phyloP scores from a whole-genome alignment of 2,797 vertebrate genomes.

The Hozukius guyotensis region DNA sequence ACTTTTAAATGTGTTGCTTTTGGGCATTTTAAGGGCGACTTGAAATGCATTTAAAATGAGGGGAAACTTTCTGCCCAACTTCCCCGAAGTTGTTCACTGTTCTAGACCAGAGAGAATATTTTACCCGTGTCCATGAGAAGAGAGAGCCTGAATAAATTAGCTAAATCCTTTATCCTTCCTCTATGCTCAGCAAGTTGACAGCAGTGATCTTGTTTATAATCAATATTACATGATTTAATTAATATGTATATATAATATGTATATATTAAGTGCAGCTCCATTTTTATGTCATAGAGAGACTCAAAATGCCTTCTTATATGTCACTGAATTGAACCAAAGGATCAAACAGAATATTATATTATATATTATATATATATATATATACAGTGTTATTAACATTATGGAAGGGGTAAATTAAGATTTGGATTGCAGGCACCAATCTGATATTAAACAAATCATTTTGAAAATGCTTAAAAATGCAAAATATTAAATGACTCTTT shows the following conservation, averaged over 20 bases:
- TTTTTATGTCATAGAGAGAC: slow-evolving; percentile 14
- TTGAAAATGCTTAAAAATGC: slow-evolving; percentile 3
- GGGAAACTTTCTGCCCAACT: slow-evolving; percentile 59
- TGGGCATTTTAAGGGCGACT: slow-evolving; percentile 56
- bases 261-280: slow-evolving; percentile 17
- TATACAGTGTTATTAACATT: slow-evolving; percentile 20
- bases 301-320: slow-evolving; percentile 33
- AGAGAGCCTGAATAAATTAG: slow-evolving; percentile 61
- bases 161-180: slow-evolving; percentile 62
- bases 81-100: slow-evolving; percentile 41
- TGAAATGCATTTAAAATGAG: slow-evolving; percentile 65
- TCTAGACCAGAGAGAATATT: slow-evolving; percentile 67
- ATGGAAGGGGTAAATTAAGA: slow-evolving; percentile 32
- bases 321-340: slow-evolving; percentile 32
- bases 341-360: slow-evolving; percentile 50
- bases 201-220: slow-evolving; percentile 63
- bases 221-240: slow-evolving; percentile 64
- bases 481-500: not conserved
- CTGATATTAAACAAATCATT: slow-evolving; percentile 1
- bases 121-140: slow-evolving; percentile 54
- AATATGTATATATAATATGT: slow-evolving; percentile 45
- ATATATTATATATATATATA: too few relatives aligned
- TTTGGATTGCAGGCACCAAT: slow-evolving; percentile 17
- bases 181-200: slow-evolving; percentile 56
- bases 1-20: slow-evolving; percentile 62